Evolutionary conservation across 2,888 invertebrate species (phyloP).

Genomic region (Ametastegia equiseti): DNA sequence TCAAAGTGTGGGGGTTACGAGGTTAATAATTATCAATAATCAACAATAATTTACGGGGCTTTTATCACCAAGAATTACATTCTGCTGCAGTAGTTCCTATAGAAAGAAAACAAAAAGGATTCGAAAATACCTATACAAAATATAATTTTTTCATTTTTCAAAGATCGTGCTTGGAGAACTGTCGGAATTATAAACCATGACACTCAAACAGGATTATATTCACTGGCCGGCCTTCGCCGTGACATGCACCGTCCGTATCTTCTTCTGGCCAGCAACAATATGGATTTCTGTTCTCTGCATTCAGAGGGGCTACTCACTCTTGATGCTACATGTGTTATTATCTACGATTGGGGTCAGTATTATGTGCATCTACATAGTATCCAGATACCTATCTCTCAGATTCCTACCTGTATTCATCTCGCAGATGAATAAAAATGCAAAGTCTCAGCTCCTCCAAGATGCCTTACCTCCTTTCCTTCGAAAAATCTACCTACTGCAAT

Average conservation of each 20-base stretch:
- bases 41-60: neutral
- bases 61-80: neutral
- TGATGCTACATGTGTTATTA: constrained; percentile 72
- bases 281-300: constrained; percentile 67
- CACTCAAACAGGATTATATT: neutral
- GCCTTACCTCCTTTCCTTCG: neutral
- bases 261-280: constrained; percentile 67
- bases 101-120: no score
- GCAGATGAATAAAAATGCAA: neutral
- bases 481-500: neutral
- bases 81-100: neutral
- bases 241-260: constrained; percentile 64
- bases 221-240: constrained; percentile 57
- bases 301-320: constrained; percentile 60
- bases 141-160: neutral
- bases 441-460: neutral
- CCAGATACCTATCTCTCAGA: neutral
- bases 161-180: neutral
- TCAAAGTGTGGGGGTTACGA: neutral
- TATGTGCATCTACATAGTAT: neutral
- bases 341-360: constrained; percentile 69
- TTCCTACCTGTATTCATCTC: no score
- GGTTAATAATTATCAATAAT: neutral
- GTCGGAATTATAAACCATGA: neutral
- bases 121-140: no score